Base-by-base conservation (phyloP, 2,888 invertebrate species). In the Fissipunctia ypsillon region DNA sequence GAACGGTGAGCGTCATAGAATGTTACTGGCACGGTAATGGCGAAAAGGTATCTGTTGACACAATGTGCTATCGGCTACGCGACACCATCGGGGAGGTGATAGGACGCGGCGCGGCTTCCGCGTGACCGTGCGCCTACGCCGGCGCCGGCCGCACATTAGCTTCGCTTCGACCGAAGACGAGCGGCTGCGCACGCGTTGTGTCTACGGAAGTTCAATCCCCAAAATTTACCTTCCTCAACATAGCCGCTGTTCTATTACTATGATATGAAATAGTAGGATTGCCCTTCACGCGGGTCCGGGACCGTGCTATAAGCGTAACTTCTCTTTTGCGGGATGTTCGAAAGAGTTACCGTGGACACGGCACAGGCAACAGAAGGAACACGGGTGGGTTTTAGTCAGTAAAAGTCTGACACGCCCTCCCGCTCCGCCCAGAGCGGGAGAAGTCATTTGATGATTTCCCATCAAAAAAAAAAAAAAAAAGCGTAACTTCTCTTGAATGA, bases 21-120 rank as follows among this genome's bases (percentile, higher is more conserved):
- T 43, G 54, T 43, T n/a, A 41, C 38, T 56, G 19, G 31, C 31
- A 50, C 48, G 48, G 43, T 48, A 56, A 65, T 31, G 65, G 28
- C 52, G 38, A 38, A 38, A 38, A 50, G 78, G 69, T 80, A 43
- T 82, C 84, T 80, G 71, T 69, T 82, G 57, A 43, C 72, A 82
- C 84, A 82, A 82, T 84, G 65, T 70, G 75, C 63, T 52, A 69
- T 82, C 61, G 60, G 74, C 31, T 45, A 85, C 61, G 38, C 63
- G 83, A 85, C 70, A 68, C 85, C 61, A 19, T 25, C 12, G 43
- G 7, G 16, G 41, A 19, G n/a, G 50, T 16, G 35, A 50, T 41
- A 31, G 41, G 28, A 43, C 16, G 43, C 63, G 43, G 25, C 7
- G 41, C 60, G 41, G 25, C 12, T 10, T 1, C 38, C 41, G 25